These are phyloP conservation scores for Mythimna impura DNA, from an alignment of 2,888 invertebrate species.

Conservation along the genomic window DNA sequence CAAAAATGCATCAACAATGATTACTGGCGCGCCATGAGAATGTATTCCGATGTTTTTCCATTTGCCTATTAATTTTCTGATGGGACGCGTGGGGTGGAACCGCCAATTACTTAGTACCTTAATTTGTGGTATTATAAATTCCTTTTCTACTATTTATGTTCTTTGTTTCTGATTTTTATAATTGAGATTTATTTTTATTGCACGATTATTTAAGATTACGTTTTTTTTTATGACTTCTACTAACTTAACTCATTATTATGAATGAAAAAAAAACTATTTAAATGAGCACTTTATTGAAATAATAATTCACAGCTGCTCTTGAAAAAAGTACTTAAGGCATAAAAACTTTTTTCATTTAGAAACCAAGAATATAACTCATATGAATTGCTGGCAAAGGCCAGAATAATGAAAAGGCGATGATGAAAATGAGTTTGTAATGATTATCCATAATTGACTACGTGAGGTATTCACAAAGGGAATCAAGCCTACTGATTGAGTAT, in stretches of 20 bases:
- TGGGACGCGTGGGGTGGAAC: slow-evolving; percentile 53
- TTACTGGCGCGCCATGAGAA: slow-evolving; percentile 47
- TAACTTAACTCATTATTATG: not conserved
- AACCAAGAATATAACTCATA: slow-evolving; percentile 9
- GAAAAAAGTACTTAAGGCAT: not conserved
- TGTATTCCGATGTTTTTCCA: slow-evolving; percentile 61
- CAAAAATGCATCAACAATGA: slow-evolving; percentile 69
- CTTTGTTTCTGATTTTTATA: slow-evolving; percentile 38
- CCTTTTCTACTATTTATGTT: slow-evolving; percentile 50
- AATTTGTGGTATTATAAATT: slow-evolving; percentile 61
- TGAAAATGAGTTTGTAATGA: slow-evolving; percentile 52
- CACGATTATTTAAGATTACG: slow-evolving; percentile 19
- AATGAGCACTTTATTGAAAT: slow-evolving; percentile 9
- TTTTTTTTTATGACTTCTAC: not conserved
- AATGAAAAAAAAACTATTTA: slow-evolving; percentile 15
- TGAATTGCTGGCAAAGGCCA: slow-evolving; percentile 12
- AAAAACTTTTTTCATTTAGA: slow-evolving; percentile 22
- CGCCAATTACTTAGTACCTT: slow-evolving; percentile 63
- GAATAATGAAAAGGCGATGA: slow-evolving; percentile 23
- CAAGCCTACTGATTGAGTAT: slow-evolving; percentile 16
- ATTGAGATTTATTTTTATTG: slow-evolving; percentile 41
- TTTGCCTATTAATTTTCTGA: slow-evolving; percentile 64
- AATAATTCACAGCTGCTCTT: slow-evolving; percentile 34
- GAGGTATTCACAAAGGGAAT: slow-evolving; percentile 55
- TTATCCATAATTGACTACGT: slow-evolving; percentile 48